Conservation (phyloP, 2,113 vertebrate species). For the Plotosus lineatus region DNA sequence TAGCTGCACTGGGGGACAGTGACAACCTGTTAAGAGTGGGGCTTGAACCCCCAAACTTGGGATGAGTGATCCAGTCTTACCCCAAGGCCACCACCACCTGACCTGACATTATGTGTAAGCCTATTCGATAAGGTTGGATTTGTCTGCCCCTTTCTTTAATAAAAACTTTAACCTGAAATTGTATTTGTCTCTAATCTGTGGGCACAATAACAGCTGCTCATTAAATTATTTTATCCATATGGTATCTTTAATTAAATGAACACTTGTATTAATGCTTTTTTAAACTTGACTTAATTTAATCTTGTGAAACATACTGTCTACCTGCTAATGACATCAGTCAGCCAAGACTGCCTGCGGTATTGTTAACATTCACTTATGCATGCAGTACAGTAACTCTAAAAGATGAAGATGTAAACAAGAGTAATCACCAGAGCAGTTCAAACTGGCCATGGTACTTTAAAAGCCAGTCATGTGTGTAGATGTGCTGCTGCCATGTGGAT, state of each 20-base stretch:
- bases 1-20: no score
- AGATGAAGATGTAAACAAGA: background rate
- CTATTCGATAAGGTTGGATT: no score
- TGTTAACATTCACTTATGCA: background rate
- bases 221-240: background rate
- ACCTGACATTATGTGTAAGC: no score
- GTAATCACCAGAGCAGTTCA: background rate
- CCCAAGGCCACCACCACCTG: no score
- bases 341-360: background rate
- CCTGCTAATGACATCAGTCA: background rate
- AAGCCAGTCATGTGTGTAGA: constrained; percentile 5
- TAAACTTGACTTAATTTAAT: background rate
- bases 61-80: no score
- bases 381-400: background rate
- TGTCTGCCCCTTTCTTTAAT: no score
- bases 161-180: no score
- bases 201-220: background rate
- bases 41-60: no score
- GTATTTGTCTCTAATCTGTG: no score
- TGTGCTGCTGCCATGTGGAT: background rate
- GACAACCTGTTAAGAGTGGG: no score
- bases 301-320: background rate
- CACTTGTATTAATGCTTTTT: background rate
- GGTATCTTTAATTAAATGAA: background rate
- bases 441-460: background rate